Conservation (phyloP, 2,797 vertebrate genomes). For the Lepus townsendii region DNA sequence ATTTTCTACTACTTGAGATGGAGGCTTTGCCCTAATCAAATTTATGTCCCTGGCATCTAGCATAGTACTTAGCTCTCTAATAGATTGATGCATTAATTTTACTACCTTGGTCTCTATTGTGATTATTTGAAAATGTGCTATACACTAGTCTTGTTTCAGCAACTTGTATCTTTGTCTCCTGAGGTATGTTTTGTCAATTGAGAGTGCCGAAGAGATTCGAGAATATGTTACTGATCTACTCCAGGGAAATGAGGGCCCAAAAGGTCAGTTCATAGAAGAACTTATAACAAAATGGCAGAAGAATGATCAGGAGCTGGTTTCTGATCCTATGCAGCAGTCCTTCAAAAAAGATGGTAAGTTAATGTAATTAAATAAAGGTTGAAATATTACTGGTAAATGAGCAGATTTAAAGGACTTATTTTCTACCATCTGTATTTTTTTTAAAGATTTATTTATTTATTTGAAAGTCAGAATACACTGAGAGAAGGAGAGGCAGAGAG, state of each 20-base stretch:
- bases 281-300: slow-evolving; percentile 92
- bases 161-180: neutral
- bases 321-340: slow-evolving; percentile 82
- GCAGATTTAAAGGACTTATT: neutral
- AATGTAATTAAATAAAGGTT: neutral
- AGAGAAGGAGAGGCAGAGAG: too few relatives aligned
- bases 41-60: neutral
- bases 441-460: neutral
- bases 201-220: slow-evolving; percentile 94
- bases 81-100: slow-evolving; percentile 52
- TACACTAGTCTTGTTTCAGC: slow-evolving; percentile 59
- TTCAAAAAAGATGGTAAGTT: slow-evolving; percentile 89
- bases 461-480: too few relatives aligned
- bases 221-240: slow-evolving; percentile 96
- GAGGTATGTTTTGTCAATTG: slow-evolving; percentile 96
- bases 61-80: neutral
- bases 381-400: neutral
- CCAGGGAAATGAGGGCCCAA: slow-evolving; percentile 94
- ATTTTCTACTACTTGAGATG: slow-evolving; percentile 7
- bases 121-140: slow-evolving; percentile 47
- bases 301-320: slow-evolving; percentile 82
- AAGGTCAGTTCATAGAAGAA: slow-evolving; percentile 94
- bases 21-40: slow-evolving; percentile 38
- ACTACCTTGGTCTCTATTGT: slow-evolving; percentile 37
- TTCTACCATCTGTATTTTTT: neutral